Base-by-base conservation (phyloP, 1,140 invertebrate genomes). In the Achroia grisella region DNA sequence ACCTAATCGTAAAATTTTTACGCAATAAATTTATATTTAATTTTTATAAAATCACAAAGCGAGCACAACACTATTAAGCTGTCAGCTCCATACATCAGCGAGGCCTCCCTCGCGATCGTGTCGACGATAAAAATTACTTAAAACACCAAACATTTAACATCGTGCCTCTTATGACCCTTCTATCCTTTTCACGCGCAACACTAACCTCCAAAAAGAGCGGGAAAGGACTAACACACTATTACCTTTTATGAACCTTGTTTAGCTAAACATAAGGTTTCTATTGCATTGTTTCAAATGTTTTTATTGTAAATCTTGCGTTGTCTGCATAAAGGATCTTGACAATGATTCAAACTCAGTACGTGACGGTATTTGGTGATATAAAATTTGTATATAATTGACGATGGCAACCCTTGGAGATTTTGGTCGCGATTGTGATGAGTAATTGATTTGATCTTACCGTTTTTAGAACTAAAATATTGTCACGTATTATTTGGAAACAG, bases 41-140 rank as follows among this genome's bases (percentile, higher is more conserved):
- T 40, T 39, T 30, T 45, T 14, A 49, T 33, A 44, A 31, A 37
- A 50, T 39, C 53, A 64, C 67, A n/a, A n/a, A n/a, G n/a, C 62
- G 60, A 32, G 34, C 42, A 52, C 77, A 76, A 63, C 79, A 69
- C 73, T 83, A 52, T 43, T 48, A 58, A 67, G 52, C 59, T 69
- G 70, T 72, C 75, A 71, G 57, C 68, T 77, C 67, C 73, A 82
- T 84, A 77, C 66, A 75, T 84, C 76, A 84, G 60, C 40, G 43
- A 57, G 77, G 61, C 68, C 76, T 75, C 71, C 75, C 71, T 68
- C 53, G 69, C 47, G 80, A 84, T 84, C 66, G 80, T 82, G 80
- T 84, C 78, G 66, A 75, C 70, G 80, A 84, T 84, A 82, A 82
- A 80, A 80, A 84, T 82, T 80, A 84, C 80, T 84, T 84, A 84